Evolutionary conservation across 1,140 invertebrate genomes (phyloP), one percentile per base, ranked within the genome.

Genomic region (Dendroctonus valens): DNA sequence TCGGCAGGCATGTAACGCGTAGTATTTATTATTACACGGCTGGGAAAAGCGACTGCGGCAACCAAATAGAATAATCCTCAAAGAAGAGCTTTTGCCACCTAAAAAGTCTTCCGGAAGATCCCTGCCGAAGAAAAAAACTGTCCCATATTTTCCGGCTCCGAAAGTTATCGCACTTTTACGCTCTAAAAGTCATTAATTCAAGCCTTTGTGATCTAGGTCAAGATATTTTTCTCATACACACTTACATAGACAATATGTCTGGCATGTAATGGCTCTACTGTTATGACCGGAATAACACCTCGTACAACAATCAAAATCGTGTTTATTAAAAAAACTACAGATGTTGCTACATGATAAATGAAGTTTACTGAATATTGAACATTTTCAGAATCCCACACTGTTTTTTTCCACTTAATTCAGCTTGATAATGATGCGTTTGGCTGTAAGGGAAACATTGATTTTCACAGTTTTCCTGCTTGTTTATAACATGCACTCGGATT

Each of bases 21-120:
- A 48, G 26, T 48, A 59, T 59, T 59, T 59, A 59, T 59, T 41
- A 59, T 59, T 59, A 48, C 41, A 38, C 46, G 57, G 42, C 46
- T 59, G 14, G 57, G 41, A 46, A 38, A 49, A 15, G 42, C 42
- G 15, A 59, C 7, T 59, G 46, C 44, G 1, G 9, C 44, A 12
- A 11, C 12, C 44, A 46, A 46, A 46, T 14, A 46, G 12, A 9
- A 12, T 14, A 9, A 46, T 14, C 9, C 1, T 46, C 44, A 46
- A 11, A 46, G 12, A 9, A 46, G 44, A 46, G 44, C 44, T 46
- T 14, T 14, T 46, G 2, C 9, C 44, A 11, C 1, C 12, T 14
- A 4, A 11, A 46, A 46, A 46, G 3, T 14, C 12, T 0, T 11
- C 44, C 44, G 4, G 44, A 26, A 26, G 26, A 26, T 26, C 26